Evolutionary conservation across 1,140 invertebrate genomes (phyloP), one percentile per base, ranked within the genome.

Genomic region (Drosophila takahashii): DNA sequence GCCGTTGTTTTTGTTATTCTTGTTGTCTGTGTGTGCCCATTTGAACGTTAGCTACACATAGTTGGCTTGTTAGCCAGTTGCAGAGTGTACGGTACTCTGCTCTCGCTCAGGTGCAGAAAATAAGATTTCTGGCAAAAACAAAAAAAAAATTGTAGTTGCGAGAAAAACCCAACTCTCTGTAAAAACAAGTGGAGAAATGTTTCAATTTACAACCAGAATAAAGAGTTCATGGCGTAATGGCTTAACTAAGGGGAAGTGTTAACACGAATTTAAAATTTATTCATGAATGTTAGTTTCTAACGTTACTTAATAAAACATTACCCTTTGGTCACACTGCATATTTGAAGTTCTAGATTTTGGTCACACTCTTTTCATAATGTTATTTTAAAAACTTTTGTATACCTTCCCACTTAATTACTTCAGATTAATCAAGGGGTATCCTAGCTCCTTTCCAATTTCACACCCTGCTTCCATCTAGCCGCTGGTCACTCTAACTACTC

Each of bases 1-100:
- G 60, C 32, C 42, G 39, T 48, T 74, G 59, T 47, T 75, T 27
- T 56, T 58, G 41, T 44, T 66, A 65, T 65, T 65, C 22, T 22
- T 22, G 22, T 22, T 22, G 71, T 70, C 64, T 32, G 51, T 66
- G 74, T 83, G 71, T 77, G 71, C 62, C 71, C 79, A 87, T 87
- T 86, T 79, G 56, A 81, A 72, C 81, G 81, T 79, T 79, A 56
- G 79, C 50, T 83, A 60, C 79, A 83, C 62, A 80, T 79, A 87
- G 83, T 81, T 86, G 83, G 78, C 83, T 86, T 86, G 83, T 87
- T 87, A 81, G 83, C 75, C 57, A 76, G 59, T 67, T 50, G 64
- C 59, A 29, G 44, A 64, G 59, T 75, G 65, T 81, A 86, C 81
- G 81, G 78, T 86, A 87, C 78, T 87, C 58, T 57, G 65, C 61